phyloP scores from a whole-genome alignment of 23 tunicate species.

The Styela plicata region DNA sequence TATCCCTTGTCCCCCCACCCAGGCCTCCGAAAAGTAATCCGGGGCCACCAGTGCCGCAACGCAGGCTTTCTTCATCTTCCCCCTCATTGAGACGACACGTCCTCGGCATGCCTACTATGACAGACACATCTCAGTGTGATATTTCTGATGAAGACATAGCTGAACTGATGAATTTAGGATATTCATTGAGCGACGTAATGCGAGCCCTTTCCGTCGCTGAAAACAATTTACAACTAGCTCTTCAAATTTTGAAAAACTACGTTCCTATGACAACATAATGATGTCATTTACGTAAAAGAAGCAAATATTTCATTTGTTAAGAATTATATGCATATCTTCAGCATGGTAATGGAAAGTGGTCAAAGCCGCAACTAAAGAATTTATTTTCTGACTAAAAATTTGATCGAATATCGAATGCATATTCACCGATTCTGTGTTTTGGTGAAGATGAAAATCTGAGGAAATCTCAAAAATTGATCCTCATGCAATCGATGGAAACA shows the following conservation, averaged over 20 bases:
- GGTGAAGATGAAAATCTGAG: no score
- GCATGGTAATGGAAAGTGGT: no score
- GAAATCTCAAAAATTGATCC: no score
- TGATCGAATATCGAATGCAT: no score
- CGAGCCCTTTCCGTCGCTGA: slow-evolving; percentile 74
- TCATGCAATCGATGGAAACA: no score
- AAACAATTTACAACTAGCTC: slow-evolving; percentile 58
- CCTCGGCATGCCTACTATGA: not conserved
- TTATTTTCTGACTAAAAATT: no score
- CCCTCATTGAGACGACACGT: slow-evolving; percentile 15
- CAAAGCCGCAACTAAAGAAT: no score
- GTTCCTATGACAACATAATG: slow-evolving; percentile 45
- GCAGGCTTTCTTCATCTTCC: slow-evolving; percentile 19
- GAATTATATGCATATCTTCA: not conserved
- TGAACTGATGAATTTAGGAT: slow-evolving; percentile 85
- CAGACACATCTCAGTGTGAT: slow-evolving; percentile 11
- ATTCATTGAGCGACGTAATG: slow-evolving; percentile 83
- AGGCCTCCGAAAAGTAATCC: slow-evolving; percentile 55
- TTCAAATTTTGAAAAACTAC: slow-evolving; percentile 63
- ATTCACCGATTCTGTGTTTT: no score
- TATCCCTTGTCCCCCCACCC: slow-evolving; percentile 56
- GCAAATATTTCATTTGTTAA: not conserved
- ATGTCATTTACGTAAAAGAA: not conserved
- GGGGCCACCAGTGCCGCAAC: slow-evolving; percentile 35
- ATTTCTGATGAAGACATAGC: slow-evolving; percentile 75